Percentiles rank a stretch among this genome's conserved stretches.
Evolutionary conservation across 1,140 invertebrate genomes (phyloP).

Genomic region (Drosophila watanabei): DNA sequence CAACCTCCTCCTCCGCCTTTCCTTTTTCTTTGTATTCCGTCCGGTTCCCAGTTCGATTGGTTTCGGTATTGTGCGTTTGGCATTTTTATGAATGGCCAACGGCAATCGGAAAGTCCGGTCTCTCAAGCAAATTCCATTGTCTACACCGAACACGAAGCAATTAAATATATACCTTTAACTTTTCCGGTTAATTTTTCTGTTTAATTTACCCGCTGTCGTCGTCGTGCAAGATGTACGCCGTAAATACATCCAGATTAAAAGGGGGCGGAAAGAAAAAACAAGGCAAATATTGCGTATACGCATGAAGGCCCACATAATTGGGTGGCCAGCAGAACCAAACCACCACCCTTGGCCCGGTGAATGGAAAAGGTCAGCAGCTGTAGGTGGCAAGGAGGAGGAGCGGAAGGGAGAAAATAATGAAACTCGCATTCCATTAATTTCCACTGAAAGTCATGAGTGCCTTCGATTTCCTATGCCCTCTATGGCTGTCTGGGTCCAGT

Average conservation of each 20-base stretch:
- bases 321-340: constrained; percentile 12
- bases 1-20: not conserved
- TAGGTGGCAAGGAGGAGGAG: not conserved
- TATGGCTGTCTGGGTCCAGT: not conserved
- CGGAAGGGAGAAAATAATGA: constrained; percentile 29
- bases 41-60: constrained; percentile 31
- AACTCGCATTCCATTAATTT: constrained; percentile 60
- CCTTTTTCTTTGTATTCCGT: constrained; percentile 17
- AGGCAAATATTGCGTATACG: constrained; percentile 67
- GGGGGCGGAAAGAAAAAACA: constrained; percentile 9
- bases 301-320: constrained; percentile 32
- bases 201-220: constrained; percentile 55
- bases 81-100: constrained; percentile 73
- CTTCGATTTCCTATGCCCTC: constrained; percentile 42
- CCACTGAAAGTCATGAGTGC: constrained; percentile 52
- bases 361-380: constrained; percentile 34
- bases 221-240: constrained; percentile 41
- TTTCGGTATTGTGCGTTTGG: constrained; percentile 56
- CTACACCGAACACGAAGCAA: constrained; percentile 39
- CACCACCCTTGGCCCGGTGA: constrained; percentile 26
- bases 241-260: constrained; percentile 20
- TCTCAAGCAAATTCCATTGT: constrained; percentile 50
- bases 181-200: constrained; percentile 69
- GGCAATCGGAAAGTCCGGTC: constrained; percentile 1
- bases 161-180: constrained; percentile 62